Conservation (phyloP, 2,888 invertebrate genomes). For the Tethea ocularis region DNA sequence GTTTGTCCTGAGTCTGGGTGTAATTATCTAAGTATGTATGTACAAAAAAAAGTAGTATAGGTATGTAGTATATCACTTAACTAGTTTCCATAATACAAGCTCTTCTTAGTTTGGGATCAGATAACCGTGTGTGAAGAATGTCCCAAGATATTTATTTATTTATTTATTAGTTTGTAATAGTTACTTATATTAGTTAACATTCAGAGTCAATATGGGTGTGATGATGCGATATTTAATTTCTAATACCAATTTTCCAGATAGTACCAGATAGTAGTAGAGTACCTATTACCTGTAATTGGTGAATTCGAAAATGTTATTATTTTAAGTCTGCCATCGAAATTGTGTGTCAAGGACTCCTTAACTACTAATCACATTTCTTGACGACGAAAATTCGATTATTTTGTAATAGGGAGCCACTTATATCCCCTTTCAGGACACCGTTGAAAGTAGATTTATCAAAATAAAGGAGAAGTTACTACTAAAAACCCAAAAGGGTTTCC, state of each 20-base stretch:
- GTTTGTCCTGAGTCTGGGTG: too few relatives aligned
- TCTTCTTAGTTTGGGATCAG: too few relatives aligned
- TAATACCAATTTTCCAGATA: neutral
- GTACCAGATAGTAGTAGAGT: too few relatives aligned
- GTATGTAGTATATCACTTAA: too few relatives aligned
- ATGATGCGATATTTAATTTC: neutral
- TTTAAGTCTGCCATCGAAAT: neutral
- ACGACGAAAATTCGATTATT: constrained; percentile 1
- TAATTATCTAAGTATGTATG: too few relatives aligned
- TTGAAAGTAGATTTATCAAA: neutral
- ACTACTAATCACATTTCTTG: constrained; percentile 1
- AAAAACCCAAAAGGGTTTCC: neutral
- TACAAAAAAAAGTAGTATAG: too few relatives aligned
- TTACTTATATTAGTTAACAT: too few relatives aligned
- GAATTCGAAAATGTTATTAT: neutral
- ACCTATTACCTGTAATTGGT: too few relatives aligned
- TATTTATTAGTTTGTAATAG: too few relatives aligned
- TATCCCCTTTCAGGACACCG: neutral
- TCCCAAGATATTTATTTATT: too few relatives aligned
- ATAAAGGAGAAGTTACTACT: neutral
- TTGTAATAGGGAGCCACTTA: constrained; percentile 1
- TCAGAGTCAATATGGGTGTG: neutral
- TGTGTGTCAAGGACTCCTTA: constrained; percentile 1
- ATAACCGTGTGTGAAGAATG: too few relatives aligned
- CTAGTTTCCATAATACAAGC: too few relatives aligned